A percentile compares a stretch with the other conserved stretches of the same genome.
These are phyloP conservation scores for Danionella dracula DNA, from an alignment of 2,797 vertebrate species.

Conservation along the genomic window DNA sequence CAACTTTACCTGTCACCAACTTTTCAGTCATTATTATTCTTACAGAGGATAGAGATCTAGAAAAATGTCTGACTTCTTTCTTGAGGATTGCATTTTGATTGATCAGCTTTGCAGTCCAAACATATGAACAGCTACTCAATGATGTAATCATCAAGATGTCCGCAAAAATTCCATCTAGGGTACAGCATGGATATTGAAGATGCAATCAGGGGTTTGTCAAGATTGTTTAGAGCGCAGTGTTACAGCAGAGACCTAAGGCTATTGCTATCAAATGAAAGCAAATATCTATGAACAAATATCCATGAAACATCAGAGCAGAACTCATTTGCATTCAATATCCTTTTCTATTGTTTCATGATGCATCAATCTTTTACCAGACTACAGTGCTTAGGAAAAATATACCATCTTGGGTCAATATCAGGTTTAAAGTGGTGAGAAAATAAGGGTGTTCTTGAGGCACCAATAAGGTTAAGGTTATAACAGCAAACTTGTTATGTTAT, in stretches of 20 bases:
- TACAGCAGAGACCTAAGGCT: background rate
- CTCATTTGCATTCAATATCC: background rate
- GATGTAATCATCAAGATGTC: background rate
- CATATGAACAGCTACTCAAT: background rate
- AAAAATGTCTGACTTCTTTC: constrained; percentile 20
- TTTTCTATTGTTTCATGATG: background rate
- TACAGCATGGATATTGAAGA: constrained; percentile 1
- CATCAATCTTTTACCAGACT: background rate
- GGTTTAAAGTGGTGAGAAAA: background rate
- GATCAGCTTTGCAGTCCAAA: background rate
- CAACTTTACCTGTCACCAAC: constrained; percentile 49
- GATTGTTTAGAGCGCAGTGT: background rate
- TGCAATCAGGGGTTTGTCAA: background rate
- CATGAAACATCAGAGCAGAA: background rate
- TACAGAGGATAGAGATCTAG: constrained; percentile 38
- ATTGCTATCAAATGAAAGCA: background rate
- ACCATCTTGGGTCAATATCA: background rate
- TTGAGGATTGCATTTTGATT: constrained; percentile 24
- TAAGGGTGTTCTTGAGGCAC: background rate
- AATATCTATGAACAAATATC: background rate
- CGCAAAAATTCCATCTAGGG: background rate
- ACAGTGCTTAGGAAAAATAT: background rate
- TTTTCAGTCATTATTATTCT: constrained; percentile 45
- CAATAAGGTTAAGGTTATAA: too few species aligned
- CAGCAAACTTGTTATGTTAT: too few species aligned